These are phyloP conservation scores for Polymixis lichenea DNA, from an alignment of 2,888 invertebrate genomes.

Conservation along the genomic window DNA sequence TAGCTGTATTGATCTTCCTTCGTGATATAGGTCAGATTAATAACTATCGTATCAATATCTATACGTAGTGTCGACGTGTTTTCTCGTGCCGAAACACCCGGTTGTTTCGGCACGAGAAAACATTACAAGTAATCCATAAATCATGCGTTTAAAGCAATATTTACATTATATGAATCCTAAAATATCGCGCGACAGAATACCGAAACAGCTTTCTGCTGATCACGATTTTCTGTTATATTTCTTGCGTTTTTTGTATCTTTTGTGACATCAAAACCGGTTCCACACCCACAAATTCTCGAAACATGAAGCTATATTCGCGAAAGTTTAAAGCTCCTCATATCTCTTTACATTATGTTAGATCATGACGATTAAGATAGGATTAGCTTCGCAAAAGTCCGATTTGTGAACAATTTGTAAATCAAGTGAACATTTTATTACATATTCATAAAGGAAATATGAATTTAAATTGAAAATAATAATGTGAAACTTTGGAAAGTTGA, in stretches of 20 bases:
- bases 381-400: constrained; percentile 24
- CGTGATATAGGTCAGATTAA: constrained; percentile 52
- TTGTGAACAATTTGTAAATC: constrained; percentile 36
- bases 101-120: constrained; percentile 71
- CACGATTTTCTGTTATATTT: constrained; percentile 65
- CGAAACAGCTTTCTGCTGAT: constrained; percentile 63
- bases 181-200: constrained; percentile 76
- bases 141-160: constrained; percentile 81
- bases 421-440: constrained; percentile 17
- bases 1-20: constrained; percentile 31
- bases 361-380: constrained; percentile 51
- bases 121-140: constrained; percentile 82
- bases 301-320: constrained; percentile 71
- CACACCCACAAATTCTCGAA: constrained; percentile 77
- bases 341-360: constrained; percentile 50
- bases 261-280: constrained; percentile 77
- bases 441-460: constrained; percentile 40
- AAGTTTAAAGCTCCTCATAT: constrained; percentile 66
- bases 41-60: constrained; percentile 51
- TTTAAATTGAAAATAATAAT: constrained; percentile 30
- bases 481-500: constrained; percentile 35
- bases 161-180: constrained; percentile 79
- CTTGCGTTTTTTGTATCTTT: constrained; percentile 66
- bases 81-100: no score
- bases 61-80: constrained; percentile 68